Percentiles rank a stretch among this genome's conserved stretches.
These are phyloP conservation scores for Megaceryle torquata DNA, from an alignment of 2,113 vertebrate species.

Conservation along the genomic window DNA sequence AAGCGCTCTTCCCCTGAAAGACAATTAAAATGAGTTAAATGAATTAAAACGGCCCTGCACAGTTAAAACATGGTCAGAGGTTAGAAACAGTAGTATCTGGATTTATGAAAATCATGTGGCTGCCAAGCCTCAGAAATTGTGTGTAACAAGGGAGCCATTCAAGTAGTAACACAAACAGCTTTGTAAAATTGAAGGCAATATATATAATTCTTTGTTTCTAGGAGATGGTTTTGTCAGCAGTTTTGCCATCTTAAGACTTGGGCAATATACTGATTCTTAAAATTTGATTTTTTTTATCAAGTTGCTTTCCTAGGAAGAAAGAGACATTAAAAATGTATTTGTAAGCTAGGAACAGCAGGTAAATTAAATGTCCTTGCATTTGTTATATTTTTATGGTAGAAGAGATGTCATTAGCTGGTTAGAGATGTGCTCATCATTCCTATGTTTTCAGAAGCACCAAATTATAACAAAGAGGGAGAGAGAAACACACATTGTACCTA, in stretches of 20 bases:
- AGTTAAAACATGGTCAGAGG: slow-evolving; percentile 69
- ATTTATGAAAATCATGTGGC: slow-evolving; percentile 65
- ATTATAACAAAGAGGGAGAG: not conserved
- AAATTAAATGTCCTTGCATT: not conserved
- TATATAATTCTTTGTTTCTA: slow-evolving; percentile 72
- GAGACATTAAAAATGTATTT: not conserved
- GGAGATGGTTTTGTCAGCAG: slow-evolving; percentile 55
- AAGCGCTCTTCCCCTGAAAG: slow-evolving; percentile 56
- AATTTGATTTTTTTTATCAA: slow-evolving; percentile 20
- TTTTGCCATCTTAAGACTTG: slow-evolving; percentile 55
- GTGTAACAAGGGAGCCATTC: slow-evolving; percentile 70
- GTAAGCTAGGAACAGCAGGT: not conserved
- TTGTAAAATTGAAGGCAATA: slow-evolving; percentile 71
- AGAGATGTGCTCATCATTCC: not conserved
- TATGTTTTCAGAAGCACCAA: not conserved
- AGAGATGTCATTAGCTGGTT: slow-evolving; percentile 4
- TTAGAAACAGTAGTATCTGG: slow-evolving; percentile 69
- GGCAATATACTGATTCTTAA: slow-evolving; percentile 20
- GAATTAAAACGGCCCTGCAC: slow-evolving; percentile 70
- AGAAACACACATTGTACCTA: not conserved
- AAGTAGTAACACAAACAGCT: slow-evolving; percentile 65
- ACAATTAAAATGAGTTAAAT: slow-evolving; percentile 80
- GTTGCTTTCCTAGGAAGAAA: not conserved
- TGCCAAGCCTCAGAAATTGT: slow-evolving; percentile 71
- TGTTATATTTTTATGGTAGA: not conserved